These are phyloP conservation scores for Hoplias malabaricus DNA, from an alignment of 2,113 vertebrate species.

Conservation along the genomic window DNA sequence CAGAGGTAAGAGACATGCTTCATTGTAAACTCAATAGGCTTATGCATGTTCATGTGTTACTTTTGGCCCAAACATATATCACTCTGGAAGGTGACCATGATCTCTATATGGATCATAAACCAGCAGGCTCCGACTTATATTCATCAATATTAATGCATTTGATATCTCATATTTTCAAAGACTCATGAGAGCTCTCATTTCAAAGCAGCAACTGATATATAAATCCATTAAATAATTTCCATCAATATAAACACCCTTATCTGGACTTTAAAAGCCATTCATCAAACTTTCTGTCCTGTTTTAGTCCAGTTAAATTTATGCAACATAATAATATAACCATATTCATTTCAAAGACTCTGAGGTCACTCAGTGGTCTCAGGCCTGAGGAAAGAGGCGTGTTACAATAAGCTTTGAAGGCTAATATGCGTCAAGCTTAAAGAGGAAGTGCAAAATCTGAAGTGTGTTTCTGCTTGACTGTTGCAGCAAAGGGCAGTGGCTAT, in stretches of 20 bases:
- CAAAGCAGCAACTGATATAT: constrained; percentile 19
- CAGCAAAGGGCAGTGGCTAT: constrained; percentile 54
- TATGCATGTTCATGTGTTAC: constrained; percentile 53
- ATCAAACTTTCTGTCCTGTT: background rate
- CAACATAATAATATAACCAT: background rate
- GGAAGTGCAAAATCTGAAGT: constrained; percentile 37
- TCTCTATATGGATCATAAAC: constrained; percentile 47
- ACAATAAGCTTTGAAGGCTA: constrained; percentile 10
- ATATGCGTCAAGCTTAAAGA: constrained; percentile 4
- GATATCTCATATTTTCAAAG: constrained; percentile 4
- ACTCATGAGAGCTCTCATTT: constrained; percentile 16
- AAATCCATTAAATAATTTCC: background rate
- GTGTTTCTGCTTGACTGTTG: constrained; percentile 60
- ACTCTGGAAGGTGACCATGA: constrained; percentile 34
- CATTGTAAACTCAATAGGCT: constrained; percentile 37
- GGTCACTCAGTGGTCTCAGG: background rate
- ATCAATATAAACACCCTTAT: constrained; percentile 13
- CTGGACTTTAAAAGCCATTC: background rate
- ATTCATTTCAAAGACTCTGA: background rate
- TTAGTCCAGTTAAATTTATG: background rate
- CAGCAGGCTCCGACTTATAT: constrained; percentile 28
- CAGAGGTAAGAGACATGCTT: constrained; percentile 26
- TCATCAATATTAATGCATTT: constrained; percentile 43
- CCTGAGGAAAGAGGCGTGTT: background rate
- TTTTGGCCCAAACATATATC: constrained; percentile 27